Conservation (phyloP, 53 echinoderm and acorn worm species). For the Antedon mediterranea region DNA sequence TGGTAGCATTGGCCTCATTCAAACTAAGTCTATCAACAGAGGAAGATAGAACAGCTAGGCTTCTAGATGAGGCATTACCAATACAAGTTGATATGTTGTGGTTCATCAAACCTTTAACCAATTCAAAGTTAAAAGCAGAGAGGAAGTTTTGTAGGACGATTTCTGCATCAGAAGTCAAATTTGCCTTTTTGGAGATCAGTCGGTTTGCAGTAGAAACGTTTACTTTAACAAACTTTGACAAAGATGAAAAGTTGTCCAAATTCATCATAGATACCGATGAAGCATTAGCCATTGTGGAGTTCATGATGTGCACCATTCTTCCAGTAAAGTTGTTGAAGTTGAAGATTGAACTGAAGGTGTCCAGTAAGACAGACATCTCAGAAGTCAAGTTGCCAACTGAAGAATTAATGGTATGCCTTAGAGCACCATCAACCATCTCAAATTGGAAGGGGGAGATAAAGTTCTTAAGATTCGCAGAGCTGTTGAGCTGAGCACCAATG, state of each 20-base stretch:
- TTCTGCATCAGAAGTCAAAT: constrained; percentile 22
- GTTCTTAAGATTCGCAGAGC: constrained; percentile 14
- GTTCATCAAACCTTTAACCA: neutral
- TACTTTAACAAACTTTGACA: constrained; percentile 18
- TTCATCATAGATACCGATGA: constrained; percentile 16
- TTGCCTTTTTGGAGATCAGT: constrained; percentile 8
- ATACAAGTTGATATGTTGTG: neutral
- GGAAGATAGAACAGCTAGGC: neutral
- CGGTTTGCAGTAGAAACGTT: constrained; percentile 14
- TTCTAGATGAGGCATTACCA: constrained; percentile 3
- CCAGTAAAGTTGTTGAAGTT: constrained; percentile 27
- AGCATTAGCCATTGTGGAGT: constrained; percentile 16
- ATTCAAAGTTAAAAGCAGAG: neutral
- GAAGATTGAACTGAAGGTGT: constrained; percentile 47
- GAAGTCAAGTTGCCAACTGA: constrained; percentile 22
- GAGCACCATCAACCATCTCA: constrained; percentile 6
- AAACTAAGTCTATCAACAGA: neutral
- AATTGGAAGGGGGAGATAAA: constrained; percentile 34
- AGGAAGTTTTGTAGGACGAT: constrained; percentile 4
- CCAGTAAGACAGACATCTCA: constrained; percentile 16
- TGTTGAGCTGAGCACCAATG: constrained; percentile 11
- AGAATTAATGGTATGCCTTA: constrained; percentile 17
- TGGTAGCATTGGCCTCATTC: neutral
- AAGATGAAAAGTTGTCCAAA: constrained; percentile 11
- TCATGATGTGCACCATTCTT: constrained; percentile 7